Evolutionary conservation across 2,113 vertebrate species (phyloP), one percentile per base, ranked within the genome.

Genomic region (Notarius lentiginosus): DNA sequence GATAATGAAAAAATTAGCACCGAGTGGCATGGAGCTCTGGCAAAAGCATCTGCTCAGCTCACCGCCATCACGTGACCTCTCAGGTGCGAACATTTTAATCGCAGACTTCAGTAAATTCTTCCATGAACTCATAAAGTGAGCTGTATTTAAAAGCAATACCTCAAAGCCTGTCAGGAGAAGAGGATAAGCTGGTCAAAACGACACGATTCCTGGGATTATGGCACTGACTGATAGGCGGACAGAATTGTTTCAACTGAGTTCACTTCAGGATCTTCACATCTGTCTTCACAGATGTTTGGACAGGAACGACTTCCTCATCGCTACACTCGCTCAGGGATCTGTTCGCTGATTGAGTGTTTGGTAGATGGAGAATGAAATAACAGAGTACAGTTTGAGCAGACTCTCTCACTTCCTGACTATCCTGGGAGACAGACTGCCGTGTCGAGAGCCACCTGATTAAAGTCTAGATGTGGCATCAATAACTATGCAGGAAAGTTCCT

Each of bases 231-330:
- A 86, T 41, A 3, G 41, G 41, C 70, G 55, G 30, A 68, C 30
- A 15, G 24, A 34, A 60, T 41, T n/a, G 76, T 80, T 86, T 81
- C 65, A 22, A 65, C 20, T 18, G 14, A 63, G 34, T 24, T 58
- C 61, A 70, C 51, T 68, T 68, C 84, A 60, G 60, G 47, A 55
- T 10, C 58, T 14, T 53, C 70, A 76, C 22, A 41, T 76, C 72
- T 66, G 27, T 68, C 27, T 10, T 41, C 30, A 65, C 77, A 72
- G 77, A 81, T 72, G 85, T 82, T 73, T 72, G 66, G 85, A 58
- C 30, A 53, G 65, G 55, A 80, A 61, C 7, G 85, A 24, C 1
- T 15, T 73, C 53, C 24, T 49, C 34, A 7, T 56, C 20, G 4
- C 15, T 0, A 6, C 20, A 47, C 20, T 75, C 49, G 22, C 55